A percentile compares a stretch with the other conserved stretches of the same genome.
These are phyloP conservation scores for Cliona cf. orientalis DNA, from an alignment of 37 sponge, comb jelly and placozoan genomes.

Conservation along the genomic window DNA sequence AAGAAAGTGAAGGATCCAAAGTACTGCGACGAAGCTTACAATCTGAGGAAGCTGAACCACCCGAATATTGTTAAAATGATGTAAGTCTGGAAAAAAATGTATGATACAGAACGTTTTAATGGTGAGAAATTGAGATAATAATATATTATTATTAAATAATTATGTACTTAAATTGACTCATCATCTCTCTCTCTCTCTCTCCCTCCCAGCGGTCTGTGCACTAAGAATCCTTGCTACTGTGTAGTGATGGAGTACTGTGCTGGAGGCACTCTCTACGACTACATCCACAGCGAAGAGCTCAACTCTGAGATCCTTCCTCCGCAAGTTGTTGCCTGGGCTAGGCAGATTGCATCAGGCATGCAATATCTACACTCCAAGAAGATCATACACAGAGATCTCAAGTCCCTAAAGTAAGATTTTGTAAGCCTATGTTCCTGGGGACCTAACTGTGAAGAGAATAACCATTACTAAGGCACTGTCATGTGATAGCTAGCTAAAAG, in stretches of 20 bases:
- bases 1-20: constrained; percentile 81
- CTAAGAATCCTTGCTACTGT: constrained; percentile 77
- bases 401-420: constrained; percentile 79
- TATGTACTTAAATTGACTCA: neutral
- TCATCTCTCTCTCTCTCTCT: constrained; percentile 5
- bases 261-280: constrained; percentile 79
- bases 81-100: constrained; percentile 42
- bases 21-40: constrained; percentile 63
- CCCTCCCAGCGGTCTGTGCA: constrained; percentile 76
- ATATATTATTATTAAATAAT: neutral
- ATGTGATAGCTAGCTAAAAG: neutral
- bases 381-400: constrained; percentile 88
- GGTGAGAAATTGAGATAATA: neutral
- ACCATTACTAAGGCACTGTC: neutral
- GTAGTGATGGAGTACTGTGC: constrained; percentile 88
- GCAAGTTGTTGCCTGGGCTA: constrained; percentile 74
- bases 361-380: constrained; percentile 85
- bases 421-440: constrained; percentile 22
- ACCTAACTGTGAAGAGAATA: constrained; percentile 10
- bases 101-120: neutral
- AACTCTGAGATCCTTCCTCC: constrained; percentile 73
- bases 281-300: constrained; percentile 20
- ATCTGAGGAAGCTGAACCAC: constrained; percentile 70
- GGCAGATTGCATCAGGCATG: constrained; percentile 90
- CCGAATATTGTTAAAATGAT: constrained; percentile 76